Conservation (phyloP, 2,888 invertebrate genomes). For the Dicranocentrus wangi region DNA sequence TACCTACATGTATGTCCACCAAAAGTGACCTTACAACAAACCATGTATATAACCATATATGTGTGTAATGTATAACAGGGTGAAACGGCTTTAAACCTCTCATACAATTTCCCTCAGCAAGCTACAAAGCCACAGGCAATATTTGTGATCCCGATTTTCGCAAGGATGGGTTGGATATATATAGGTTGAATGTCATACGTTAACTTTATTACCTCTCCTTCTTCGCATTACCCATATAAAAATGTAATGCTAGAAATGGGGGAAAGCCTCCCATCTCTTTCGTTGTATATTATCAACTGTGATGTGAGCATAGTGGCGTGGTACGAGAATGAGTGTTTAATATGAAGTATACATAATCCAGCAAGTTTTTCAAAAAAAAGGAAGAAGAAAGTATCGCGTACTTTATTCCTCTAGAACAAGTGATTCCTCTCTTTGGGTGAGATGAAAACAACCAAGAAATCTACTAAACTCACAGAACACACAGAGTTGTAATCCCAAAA, state of each 20-base stretch:
- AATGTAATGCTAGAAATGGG: too few relatives aligned
- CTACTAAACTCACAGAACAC: conserved; percentile 22
- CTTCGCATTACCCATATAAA: conserved; percentile 47
- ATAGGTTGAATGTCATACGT: conserved; percentile 50
- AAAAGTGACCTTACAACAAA: too few relatives aligned
- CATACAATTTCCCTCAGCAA: too few relatives aligned
- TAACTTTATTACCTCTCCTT: conserved; percentile 60
- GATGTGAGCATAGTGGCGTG: too few relatives aligned
- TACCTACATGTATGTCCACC: too few relatives aligned
- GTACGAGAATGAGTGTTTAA: neutral
- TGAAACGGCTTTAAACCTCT: conserved; percentile 13
- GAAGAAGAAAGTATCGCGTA: conserved; percentile 14
- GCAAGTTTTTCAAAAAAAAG: too few relatives aligned
- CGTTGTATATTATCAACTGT: neutral
- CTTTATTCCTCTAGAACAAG: conserved; percentile 5
- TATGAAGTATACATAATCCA: conserved; percentile 39
- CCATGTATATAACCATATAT: too few relatives aligned
- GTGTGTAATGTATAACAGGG: neutral
- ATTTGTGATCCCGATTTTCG: too few relatives aligned
- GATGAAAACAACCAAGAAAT: conserved; percentile 26
- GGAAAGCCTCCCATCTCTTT: too few relatives aligned
- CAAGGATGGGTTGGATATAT: too few relatives aligned
- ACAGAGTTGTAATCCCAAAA: conserved; percentile 51
- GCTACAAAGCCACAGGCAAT: neutral
- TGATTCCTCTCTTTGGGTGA: neutral